Percentiles rank a stretch among this genome's conserved stretches.
These are phyloP conservation scores for Lasioglossum oenotherae DNA, from an alignment of 2,888 invertebrate species.

Conservation along the genomic window DNA sequence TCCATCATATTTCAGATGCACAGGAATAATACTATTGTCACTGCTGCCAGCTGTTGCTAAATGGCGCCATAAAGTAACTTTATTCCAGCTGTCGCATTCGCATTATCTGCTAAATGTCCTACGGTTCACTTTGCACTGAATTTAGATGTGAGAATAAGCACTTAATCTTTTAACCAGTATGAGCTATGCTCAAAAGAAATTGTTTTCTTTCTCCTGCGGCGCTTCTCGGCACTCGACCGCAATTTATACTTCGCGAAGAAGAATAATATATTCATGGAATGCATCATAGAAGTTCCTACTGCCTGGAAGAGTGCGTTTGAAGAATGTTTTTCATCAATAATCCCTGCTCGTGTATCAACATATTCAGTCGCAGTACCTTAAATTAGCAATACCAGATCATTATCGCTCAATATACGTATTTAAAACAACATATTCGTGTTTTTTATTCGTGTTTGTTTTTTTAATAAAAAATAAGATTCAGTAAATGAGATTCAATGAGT, in stretches of 20 bases:
- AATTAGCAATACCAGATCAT: neutral
- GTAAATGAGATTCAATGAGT: no score
- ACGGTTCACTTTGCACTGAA: slow-evolving; percentile 50
- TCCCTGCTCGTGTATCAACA: neutral
- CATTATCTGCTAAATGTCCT: slow-evolving; percentile 55
- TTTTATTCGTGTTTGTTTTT: no score
- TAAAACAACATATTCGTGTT: neutral
- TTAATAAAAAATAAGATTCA: no score
- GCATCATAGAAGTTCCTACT: neutral
- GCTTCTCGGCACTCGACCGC: neutral
- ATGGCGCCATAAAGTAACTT: slow-evolving; percentile 61
- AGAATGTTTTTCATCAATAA: neutral
- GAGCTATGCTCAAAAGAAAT: neutral
- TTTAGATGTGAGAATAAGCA: slow-evolving; percentile 39
- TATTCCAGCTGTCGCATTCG: slow-evolving; percentile 56
- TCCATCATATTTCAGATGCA: slow-evolving; percentile 43
- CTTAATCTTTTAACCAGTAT: slow-evolving; percentile 38
- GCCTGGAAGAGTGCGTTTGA: neutral
- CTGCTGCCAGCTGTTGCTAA: slow-evolving; percentile 62
- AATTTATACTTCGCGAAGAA: neutral
- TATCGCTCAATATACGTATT: neutral
- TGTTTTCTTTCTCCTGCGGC: slow-evolving; percentile 2
- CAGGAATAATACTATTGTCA: slow-evolving; percentile 58
- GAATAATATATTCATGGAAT: neutral
- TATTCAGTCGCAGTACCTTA: neutral